A percentile compares a stretch with the other conserved stretches of the same genome.
These are phyloP conservation scores for Nothobranchius kuhntae DNA, from an alignment of 2,113 vertebrate genomes.

Conservation along the genomic window DNA sequence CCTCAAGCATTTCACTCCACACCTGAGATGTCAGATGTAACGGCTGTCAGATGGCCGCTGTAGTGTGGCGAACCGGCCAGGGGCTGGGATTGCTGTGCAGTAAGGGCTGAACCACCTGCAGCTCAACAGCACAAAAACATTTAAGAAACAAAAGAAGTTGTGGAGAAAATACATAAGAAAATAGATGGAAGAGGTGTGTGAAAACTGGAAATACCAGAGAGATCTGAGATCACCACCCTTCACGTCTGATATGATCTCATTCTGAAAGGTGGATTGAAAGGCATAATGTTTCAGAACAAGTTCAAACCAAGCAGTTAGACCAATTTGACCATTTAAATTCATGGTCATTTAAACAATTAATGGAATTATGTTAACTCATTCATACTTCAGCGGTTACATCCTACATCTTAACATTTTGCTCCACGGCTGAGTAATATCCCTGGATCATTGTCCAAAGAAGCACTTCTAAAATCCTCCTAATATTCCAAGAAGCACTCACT, in stretches of 20 bases:
- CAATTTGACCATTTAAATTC: neutral
- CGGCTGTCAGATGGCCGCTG: slow-evolving; percentile 17
- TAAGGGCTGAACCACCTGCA: slow-evolving; percentile 16
- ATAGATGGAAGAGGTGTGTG: neutral
- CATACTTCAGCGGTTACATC: neutral
- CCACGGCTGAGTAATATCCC: neutral
- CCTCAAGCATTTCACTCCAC: slow-evolving; percentile 5
- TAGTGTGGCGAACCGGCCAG: slow-evolving; percentile 2
- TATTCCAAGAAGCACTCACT: neutral
- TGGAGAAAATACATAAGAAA: neutral
- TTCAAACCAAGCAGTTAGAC: neutral
- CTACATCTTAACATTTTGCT: neutral
- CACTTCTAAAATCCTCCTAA: neutral
- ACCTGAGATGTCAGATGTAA: slow-evolving; percentile 22
- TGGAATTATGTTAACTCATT: neutral
- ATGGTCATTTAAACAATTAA: neutral
- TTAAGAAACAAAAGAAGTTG: neutral
- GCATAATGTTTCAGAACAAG: neutral
- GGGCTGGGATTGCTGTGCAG: slow-evolving; percentile 6
- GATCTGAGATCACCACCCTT: slow-evolving; percentile 11
- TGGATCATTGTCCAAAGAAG: neutral
- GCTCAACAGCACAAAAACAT: slow-evolving; percentile 9
- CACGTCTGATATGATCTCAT: neutral
- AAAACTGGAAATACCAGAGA: neutral
- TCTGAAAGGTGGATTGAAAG: slow-evolving; percentile 19